phyloP scores from a whole-genome alignment of 2,797 vertebrate genomes.

The Microcaecilia unicolor region DNA sequence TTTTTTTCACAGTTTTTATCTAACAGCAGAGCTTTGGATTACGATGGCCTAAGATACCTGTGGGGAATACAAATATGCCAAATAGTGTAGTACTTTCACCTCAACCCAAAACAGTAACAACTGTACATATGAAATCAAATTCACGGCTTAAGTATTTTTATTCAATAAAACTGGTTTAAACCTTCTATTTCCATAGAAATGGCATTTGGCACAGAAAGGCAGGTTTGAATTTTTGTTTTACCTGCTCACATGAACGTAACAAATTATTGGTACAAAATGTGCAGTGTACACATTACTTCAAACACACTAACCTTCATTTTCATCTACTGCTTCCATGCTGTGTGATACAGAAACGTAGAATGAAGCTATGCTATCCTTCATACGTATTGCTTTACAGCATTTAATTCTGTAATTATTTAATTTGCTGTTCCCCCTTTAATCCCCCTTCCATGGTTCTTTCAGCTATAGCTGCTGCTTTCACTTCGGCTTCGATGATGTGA shows the following conservation, averaged over 20 bases:
- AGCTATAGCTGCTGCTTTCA: conserved; percentile 80
- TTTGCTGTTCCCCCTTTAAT: too few relatives aligned
- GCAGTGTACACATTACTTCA: too few relatives aligned
- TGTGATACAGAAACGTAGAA: too few relatives aligned
- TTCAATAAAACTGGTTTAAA: conserved; percentile 25
- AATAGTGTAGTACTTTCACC: conserved; percentile 9
- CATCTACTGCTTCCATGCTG: too few relatives aligned
- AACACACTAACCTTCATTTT: too few relatives aligned
- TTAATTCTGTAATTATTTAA: too few relatives aligned
- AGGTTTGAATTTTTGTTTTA: conserved; percentile 2
- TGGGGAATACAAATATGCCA: conserved; percentile 20
- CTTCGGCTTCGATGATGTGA: conserved; percentile 79
- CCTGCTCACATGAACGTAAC: neutral
- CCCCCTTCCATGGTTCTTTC: too few relatives aligned
- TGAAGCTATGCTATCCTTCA: too few relatives aligned
- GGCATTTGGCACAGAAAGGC: conserved; percentile 25
- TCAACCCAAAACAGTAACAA: conserved; percentile 15
- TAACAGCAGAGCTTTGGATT: conserved; percentile 19
- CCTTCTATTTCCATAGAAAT: conserved; percentile 21
- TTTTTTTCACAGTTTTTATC: conserved; percentile 33
- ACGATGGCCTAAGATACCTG: conserved; percentile 11
- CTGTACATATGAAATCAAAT: conserved; percentile 1
- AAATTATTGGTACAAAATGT: too few relatives aligned
- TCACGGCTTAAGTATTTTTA: conserved; percentile 34
- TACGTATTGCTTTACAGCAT: too few relatives aligned